Base-by-base conservation (phyloP, 2,797 vertebrate species). In the Masticophis lateralis region DNA sequence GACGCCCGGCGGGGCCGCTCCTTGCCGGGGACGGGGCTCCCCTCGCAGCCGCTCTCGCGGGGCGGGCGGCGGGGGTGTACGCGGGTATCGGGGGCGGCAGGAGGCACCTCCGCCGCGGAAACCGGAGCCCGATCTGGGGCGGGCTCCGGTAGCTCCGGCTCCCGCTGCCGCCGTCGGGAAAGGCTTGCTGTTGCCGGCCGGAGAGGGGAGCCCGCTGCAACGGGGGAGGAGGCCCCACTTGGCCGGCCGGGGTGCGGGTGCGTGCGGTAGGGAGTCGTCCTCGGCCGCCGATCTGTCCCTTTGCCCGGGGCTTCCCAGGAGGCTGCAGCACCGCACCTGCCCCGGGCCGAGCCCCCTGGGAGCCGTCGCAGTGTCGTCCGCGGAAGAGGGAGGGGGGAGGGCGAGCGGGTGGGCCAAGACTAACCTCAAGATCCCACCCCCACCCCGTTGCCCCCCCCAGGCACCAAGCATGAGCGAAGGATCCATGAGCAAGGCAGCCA, bases 401-500 rank as follows among this genome's bases (percentile, higher is more conserved):
- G 57, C 57, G 57, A 59, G 18, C 8, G 74, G 32, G 32, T 5
- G 79, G 43, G 22, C 8, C 74, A 37, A 43, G 47, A 25, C 25
- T 11, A 4, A 5, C 12, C 4, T 37, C 16, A 43, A n/a, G 10
- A 7, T 22, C 32, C 22, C 37, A 1, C 43, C 37, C 32, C 13
- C 25, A 0, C 13, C 5, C 5, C 55, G 59, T 60, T 60, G 53
- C 12, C 13, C 43, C 13, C 43, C 37, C 86, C 95, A 98, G 97
- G 94, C 96, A 96, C 97, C 90, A 96, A 98, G 94, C 51, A 99
- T 99, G 99, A 98, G 99, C 61, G 99, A 99, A 96, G 98, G 98
- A 96, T 98, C 99, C 94, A 98, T 99, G 98, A 98, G 99, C 96
- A 99, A 99, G 95, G 99, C 99, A 8, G 99, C 99, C 92, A 99